Conservation (phyloP, 92 coral and sea anemone species). For the Phenganax subtilis region DNA sequence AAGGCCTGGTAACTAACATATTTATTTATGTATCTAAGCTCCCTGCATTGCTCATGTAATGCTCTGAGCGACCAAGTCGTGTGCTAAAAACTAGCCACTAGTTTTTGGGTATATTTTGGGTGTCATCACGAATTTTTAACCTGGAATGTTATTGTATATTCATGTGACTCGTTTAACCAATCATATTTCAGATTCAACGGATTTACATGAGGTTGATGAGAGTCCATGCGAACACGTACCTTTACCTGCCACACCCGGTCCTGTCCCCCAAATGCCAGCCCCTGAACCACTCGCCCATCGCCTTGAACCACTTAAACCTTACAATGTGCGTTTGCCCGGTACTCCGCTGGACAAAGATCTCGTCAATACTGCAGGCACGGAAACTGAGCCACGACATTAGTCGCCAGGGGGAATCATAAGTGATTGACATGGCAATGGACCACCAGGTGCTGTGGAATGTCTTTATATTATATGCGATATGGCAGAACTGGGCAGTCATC, state of each 20-base stretch:
- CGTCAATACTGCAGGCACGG: constrained; percentile 9
- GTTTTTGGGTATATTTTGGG: too few species aligned
- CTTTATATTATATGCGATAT: not conserved
- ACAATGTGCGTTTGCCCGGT: constrained; percentile 88
- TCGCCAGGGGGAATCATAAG: constrained; percentile 4
- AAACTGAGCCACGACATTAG: not conserved
- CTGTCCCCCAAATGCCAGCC: constrained; percentile 5
- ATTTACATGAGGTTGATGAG: constrained; percentile 1
- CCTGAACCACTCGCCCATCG: constrained; percentile 52
- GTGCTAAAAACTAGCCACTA: too few species aligned
- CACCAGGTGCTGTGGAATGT: not conserved
- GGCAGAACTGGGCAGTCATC: not conserved
- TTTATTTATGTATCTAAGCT: too few species aligned
- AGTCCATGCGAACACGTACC: not conserved
- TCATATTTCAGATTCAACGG: not conserved
- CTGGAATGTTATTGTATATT: not conserved
- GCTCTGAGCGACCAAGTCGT: too few species aligned
- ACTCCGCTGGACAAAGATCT: constrained; percentile 84
- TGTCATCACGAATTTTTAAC: not conserved
- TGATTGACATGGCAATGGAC: not conserved
- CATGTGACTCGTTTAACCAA: not conserved
- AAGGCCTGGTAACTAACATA: not conserved
- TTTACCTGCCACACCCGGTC: not conserved
- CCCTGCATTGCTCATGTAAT: too few species aligned
- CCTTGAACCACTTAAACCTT: constrained; percentile 67